Evolutionary conservation across 2,797 vertebrate species (phyloP), one percentile per base, ranked within the genome.

Genomic region (Peromyscus aztecus): DNA sequence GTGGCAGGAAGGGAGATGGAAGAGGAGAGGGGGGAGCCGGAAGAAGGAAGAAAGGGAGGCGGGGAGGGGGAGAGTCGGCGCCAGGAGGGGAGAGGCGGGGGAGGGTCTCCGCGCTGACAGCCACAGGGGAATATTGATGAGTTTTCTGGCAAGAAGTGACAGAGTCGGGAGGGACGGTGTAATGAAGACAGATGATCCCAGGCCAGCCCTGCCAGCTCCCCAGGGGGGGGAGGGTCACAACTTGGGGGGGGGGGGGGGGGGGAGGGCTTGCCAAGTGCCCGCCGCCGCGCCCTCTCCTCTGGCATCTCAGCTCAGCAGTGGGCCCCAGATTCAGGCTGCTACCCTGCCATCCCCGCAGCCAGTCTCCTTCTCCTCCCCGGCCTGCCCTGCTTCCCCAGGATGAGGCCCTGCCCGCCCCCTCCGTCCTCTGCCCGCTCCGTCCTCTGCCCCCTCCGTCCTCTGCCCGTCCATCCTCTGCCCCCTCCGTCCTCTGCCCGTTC

Each of bases 101-200:
- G 19, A 24, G n/a, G 57, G 31, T 71, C 46, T 52, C 4, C 75
- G 90, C 88, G 2, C 96, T 86, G 92, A 11, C 94, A 81, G 96
- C 97, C 95, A 90, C 75, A 10, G 3, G 98, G 97, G 97, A 94
- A 98, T 98, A 98, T 98, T 97, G 98, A 99, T 99, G 92, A 91
- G 89, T 97, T 98, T 98, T 97, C 81, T 97, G 97, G 98, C 94
- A 76, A 96, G 97, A 98, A 94, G 97, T 98, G 98, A 98, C 97
- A 97, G 98, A 97, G 97, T 98, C 97, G 97, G 93, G 98, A 98
- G 98, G 94, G 94, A 97, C 91, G 90, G 94, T 49, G 78, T 99
- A 99, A 99, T 99, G 98, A 99, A 99, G 99, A 99, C 31, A 52
- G 98, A 99, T 98, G 98, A 98, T 96, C 96, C 98, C 94, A 6